phyloP scores from a whole-genome alignment of 2,888 invertebrate genomes.

The Drosophila emarginata region DNA sequence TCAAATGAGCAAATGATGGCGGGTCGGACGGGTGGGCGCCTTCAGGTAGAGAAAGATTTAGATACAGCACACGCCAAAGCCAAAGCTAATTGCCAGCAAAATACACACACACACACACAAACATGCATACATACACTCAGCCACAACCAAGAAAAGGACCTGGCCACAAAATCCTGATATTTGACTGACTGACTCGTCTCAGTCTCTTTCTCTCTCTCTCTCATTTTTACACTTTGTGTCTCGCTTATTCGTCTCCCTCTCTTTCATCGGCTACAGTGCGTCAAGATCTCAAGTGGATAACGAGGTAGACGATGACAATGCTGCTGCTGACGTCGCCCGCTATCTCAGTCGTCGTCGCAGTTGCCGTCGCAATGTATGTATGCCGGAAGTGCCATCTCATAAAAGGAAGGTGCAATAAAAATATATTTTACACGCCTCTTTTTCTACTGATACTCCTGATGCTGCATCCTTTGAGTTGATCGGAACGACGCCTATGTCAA shows the following conservation, averaged over 20 bases:
- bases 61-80: conserved; percentile 64
- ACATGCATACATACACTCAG: neutral
- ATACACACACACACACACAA: conserved; percentile 7
- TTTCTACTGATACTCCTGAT: conserved; percentile 9
- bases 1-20: conserved; percentile 49
- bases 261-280: conserved; percentile 64
- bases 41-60: conserved; percentile 54
- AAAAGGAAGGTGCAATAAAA: conserved; percentile 81
- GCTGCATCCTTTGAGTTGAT: conserved; percentile 11
- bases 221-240: neutral
- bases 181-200: neutral
- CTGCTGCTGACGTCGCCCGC: conserved; percentile 49
- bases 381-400: conserved; percentile 77
- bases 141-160: conserved; percentile 3
- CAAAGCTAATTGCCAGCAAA: conserved; percentile 57
- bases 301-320: conserved; percentile 32
- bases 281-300: conserved; percentile 74
- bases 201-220: neutral
- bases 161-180: conserved; percentile 16
- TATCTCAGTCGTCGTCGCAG: conserved; percentile 59
- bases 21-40: conserved; percentile 10
- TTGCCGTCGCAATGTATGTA: neutral
- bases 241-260: conserved; percentile 21
- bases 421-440: conserved; percentile 76
- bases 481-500: conserved; percentile 22